Base-by-base conservation (phyloP, 2,797 vertebrate genomes). In the Notolabrus celidotus region DNA sequence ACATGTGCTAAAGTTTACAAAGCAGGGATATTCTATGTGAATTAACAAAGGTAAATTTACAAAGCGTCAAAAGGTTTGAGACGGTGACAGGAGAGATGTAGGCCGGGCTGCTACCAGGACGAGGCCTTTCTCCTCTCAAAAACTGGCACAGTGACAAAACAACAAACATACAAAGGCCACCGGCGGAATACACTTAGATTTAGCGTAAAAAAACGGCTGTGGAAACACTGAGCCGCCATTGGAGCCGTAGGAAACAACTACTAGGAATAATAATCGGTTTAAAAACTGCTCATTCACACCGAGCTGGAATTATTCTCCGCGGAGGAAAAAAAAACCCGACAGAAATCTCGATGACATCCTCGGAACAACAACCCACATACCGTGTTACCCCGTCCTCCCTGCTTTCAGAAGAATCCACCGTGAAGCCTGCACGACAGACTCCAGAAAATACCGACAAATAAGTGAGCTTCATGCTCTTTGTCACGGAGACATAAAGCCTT, bases 401-500 rank as follows among this genome's bases (percentile, higher is more conserved):
- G 50, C 51, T 63, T 77, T 51, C 50, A 34, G 62, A 49, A 15
- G 66, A 67, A 67, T 43, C 51, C 74, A 38, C 68, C 45, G 52
- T 14, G 0, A 64, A 46, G 70, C 59, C 61, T 5, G 23, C 42
- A 17, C 15, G 22, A 20, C 2, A 29, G 51, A 53, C 63, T 55
- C 31, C 49, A 3, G 22, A 67, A 80, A 87, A 92, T 22, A 72
- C 56, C 67, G 55, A 77, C 46, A 86, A 81, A 90, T 74, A 83
- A 88, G 85, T 77, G 86, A 80, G 86, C 87, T 92, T 82, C 85
- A 82, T 84, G 88, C 93, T 94, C 95, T 97, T 96, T 96, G 95
- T 96, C 94, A 94, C 89, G 86, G 87, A 93, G 86, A 92, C 95
- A 95, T 93, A 93, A 92, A 94, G 94, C 95, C 97, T 98, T 97